Percentiles rank a stretch among this genome's conserved stretches.
Conservation (phyloP, 1,140 invertebrate species). For the Polypedilum pembai region DNA sequence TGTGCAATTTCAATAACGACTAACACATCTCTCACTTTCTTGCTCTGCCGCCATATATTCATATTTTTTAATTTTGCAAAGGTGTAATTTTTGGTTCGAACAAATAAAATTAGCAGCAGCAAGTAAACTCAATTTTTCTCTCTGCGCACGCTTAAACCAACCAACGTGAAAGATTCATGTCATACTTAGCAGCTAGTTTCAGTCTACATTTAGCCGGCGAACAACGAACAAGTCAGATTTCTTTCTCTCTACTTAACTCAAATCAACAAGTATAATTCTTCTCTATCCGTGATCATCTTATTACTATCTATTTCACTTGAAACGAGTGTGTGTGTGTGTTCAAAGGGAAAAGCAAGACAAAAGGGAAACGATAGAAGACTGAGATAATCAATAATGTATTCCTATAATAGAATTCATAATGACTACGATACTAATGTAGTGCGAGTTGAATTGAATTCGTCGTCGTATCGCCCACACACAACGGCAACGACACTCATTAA, state of each 20-base stretch:
- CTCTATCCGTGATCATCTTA: background rate
- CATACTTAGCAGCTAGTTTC: constrained; percentile 3
- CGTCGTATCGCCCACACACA: constrained; percentile 20
- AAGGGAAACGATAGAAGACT: too few relatives aligned
- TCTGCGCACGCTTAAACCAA: too few relatives aligned
- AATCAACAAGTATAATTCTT: background rate
- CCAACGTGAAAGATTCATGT: background rate
- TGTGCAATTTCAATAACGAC: background rate
- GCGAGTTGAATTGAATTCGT: constrained; percentile 20
- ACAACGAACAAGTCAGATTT: background rate
- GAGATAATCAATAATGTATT: background rate
- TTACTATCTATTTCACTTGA: background rate
- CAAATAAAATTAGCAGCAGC: background rate
- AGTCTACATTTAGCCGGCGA: constrained; percentile 15
- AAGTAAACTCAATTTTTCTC: background rate
- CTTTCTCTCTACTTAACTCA: background rate
- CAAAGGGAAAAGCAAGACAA: too few relatives aligned
- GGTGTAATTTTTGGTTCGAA: constrained; percentile 27
- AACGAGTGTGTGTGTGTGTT: background rate
- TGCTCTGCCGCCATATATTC: background rate
- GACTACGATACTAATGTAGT: constrained; percentile 17
- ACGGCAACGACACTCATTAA: background rate
- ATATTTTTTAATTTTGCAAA: constrained; percentile 6
- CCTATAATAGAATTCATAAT: constrained; percentile 15
- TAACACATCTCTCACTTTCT: background rate